Percentiles rank a stretch among this genome's conserved stretches.
Evolutionary conservation across 2,797 vertebrate genomes (phyloP).

Genomic region (Phaenicophaeus curvirostris): DNA sequence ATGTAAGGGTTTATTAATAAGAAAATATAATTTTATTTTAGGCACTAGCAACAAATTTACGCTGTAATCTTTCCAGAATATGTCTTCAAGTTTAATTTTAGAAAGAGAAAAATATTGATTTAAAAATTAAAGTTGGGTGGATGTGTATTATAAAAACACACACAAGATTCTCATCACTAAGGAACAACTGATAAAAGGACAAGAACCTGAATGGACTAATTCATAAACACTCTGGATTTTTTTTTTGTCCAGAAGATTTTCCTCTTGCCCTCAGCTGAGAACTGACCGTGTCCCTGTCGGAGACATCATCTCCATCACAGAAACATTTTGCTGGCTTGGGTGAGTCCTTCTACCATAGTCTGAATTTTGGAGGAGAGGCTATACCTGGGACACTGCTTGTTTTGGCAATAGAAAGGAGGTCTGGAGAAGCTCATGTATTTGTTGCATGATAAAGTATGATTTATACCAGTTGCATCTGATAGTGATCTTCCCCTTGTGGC

Average conservation of each 20-base stretch:
- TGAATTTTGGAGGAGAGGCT: not conserved
- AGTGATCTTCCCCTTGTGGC: not conserved
- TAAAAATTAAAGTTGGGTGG: not conserved
- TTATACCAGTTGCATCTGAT: not conserved
- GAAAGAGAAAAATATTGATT: not conserved
- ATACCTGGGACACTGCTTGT: not conserved
- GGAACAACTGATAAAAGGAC: not conserved
- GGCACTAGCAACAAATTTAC: not conserved
- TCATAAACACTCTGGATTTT: not conserved
- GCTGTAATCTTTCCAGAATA: not conserved
- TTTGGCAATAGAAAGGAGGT: not conserved
- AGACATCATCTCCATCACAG: not conserved
- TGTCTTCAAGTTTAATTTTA: not conserved
- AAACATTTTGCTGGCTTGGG: not conserved
- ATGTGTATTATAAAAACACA: not conserved
- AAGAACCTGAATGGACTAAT: not conserved
- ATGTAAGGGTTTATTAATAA: not conserved
- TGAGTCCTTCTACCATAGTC: not conserved
- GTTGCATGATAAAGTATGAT: not conserved
- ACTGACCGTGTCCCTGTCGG: accelerated
- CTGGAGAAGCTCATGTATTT: not conserved
- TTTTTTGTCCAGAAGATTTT: not conserved
- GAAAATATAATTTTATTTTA: not conserved
- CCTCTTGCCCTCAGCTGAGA: not conserved
- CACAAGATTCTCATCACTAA: not conserved